Evolutionary conservation across 2,888 invertebrate genomes (phyloP).

Genomic region (Spodoptera exigua): DNA sequence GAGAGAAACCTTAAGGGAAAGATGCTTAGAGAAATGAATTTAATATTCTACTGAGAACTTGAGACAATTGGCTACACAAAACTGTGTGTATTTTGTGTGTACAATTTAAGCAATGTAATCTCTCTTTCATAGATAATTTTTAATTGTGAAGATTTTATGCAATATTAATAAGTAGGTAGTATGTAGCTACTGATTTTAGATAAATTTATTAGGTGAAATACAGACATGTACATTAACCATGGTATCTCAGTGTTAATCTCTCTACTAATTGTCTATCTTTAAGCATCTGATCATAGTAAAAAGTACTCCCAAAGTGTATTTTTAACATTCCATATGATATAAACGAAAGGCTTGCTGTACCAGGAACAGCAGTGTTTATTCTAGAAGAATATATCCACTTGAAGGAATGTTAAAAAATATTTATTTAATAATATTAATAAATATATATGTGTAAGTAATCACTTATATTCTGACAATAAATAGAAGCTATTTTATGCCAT

Average conservation of each 20-base stretch:
- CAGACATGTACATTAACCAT: constrained; percentile 9
- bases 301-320: constrained; percentile 28
- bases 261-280: constrained; percentile 33
- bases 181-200: constrained; percentile 39
- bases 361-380: constrained; percentile 15
- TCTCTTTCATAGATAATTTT: constrained; percentile 1
- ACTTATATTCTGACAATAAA: constrained; percentile 78
- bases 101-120: constrained; percentile 2
- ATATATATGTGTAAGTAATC: constrained; percentile 52
- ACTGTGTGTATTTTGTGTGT: background rate
- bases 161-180: constrained; percentile 26
- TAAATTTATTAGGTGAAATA: constrained; percentile 21
- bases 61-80: constrained; percentile 4
- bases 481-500: constrained; percentile 63
- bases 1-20: constrained; percentile 17
- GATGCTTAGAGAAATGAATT: constrained; percentile 43
- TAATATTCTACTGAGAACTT: constrained; percentile 10
- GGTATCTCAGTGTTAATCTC: constrained; percentile 29
- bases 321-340: constrained; percentile 62
- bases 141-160: constrained; percentile 16
- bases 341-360: constrained; percentile 23
- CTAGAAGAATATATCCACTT: background rate
- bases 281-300: constrained; percentile 43
- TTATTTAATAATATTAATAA: constrained; percentile 40
- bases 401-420: constrained; percentile 58